Base-by-base conservation (phyloP, 1,140 invertebrate species). In the Ceratoteleas bidentatus region DNA sequence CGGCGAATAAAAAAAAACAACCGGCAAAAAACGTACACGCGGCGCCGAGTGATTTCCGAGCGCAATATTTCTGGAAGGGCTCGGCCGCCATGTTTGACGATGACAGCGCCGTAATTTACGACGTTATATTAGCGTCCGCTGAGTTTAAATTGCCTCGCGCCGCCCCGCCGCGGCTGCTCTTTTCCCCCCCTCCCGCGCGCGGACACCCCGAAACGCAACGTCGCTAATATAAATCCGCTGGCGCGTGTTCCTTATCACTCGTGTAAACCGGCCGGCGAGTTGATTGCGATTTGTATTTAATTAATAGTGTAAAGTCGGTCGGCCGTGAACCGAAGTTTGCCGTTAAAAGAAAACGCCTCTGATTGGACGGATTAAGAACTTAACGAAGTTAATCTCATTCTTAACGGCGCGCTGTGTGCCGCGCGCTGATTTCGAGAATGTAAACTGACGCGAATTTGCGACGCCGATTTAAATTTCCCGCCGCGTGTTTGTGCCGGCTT, bases 71-170 rank as follows among this genome's bases (percentile, higher is more conserved):
- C 65, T 70, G 52, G 47, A 66, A 81, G 60, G 45, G 58, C 69
- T 47, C 11, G 65, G 24, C 24, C 70, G 70, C 78, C 78, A 81
- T 81, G 78, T 81, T 81, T 75, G 70, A 75, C 78, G 78, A 81
- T 81, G 77, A 81, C 77, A 81, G 69, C 77, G 56, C 34, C 57
- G 61, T 80, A 80, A 80, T 80, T 80, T 80, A 80, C 64, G 69
- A 73, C 68, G 77, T 80, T 73, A 80, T 80, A 80, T 80, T 80
- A 80, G 56, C 77, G 77, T 80, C 69, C 64, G 68, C 16, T 43
- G 75, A 70, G 66, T 66, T 72, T 65, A 73, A 72, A 79, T 70
- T 73, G 54, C 49, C 68, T 43, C 66, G 75, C 60, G 11, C 10
- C 6, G 0, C 50, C 74, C 40, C 70, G 6, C 34, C 14, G 0